A percentile compares a stretch with the other conserved stretches of the same genome.
These are phyloP conservation scores for Drosophila birchii DNA, from an alignment of 2,888 invertebrate species.

Conservation along the genomic window DNA sequence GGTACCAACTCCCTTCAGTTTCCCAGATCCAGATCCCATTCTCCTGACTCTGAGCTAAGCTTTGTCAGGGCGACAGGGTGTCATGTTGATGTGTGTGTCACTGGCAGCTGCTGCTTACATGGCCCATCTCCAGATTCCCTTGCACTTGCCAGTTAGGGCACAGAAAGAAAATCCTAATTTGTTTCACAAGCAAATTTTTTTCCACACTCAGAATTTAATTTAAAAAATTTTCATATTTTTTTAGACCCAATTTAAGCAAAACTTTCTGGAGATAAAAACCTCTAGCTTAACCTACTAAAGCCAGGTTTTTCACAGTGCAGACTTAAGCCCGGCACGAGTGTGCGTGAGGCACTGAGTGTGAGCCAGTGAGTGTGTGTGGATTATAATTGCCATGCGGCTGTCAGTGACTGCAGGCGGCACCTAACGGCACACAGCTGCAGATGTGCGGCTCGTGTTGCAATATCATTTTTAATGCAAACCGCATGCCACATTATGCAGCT, in stretches of 20 bases:
- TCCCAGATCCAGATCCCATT: constrained; percentile 16
- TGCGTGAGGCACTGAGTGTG: constrained; percentile 31
- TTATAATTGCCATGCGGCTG: constrained; percentile 80
- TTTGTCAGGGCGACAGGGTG: constrained; percentile 73
- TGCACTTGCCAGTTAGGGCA: constrained; percentile 64
- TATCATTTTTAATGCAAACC: constrained; percentile 82
- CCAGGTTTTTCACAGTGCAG: neutral
- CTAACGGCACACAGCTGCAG: constrained; percentile 33
- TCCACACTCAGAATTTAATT: neutral
- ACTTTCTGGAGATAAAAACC: no score
- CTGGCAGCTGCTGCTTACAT: constrained; percentile 68
- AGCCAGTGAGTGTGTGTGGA: constrained; percentile 67
- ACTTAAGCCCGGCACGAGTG: neutral
- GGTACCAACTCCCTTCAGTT: constrained; percentile 44
- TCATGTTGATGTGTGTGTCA: constrained; percentile 81
- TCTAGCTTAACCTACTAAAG: neutral
- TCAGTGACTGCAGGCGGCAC: constrained; percentile 69
- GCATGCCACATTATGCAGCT: constrained; percentile 80
- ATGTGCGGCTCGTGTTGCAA: constrained; percentile 71
- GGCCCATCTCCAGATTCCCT: constrained; percentile 33
- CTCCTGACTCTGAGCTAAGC: constrained; percentile 63
- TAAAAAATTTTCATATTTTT: neutral
- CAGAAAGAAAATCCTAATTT: constrained; percentile 12
- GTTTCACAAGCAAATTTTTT: neutral
- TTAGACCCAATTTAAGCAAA: neutral